phyloP scores from a whole-genome alignment of 2,888 invertebrate genomes.

The Conus canariensis region DNA sequence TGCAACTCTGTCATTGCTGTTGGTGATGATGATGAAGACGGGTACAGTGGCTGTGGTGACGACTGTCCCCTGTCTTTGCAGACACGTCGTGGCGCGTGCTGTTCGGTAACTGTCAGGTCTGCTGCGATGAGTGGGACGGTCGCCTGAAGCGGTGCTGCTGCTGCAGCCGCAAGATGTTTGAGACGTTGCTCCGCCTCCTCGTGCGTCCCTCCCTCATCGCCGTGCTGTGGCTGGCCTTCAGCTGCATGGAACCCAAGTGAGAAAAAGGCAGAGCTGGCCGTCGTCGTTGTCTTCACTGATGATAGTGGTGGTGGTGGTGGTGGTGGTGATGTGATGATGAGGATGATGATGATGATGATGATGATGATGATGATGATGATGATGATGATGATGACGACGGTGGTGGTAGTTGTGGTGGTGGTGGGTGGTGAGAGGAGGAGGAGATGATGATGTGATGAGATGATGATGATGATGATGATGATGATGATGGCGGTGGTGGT shows the following conservation, averaged over 20 bases:
- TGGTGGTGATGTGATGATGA: not conserved
- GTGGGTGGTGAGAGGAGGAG: no score
- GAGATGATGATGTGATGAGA: no score
- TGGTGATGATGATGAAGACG: no score
- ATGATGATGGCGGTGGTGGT: no score
- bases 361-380: no score
- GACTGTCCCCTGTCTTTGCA: not conserved
- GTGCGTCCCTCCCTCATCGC: conserved; percentile 17
- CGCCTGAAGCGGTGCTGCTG: not conserved
- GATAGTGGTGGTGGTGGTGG: not conserved
- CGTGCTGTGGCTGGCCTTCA: conserved; percentile 21
- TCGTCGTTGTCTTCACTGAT: not conserved
- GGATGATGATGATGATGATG: not conserved
- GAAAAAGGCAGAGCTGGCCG: not conserved
- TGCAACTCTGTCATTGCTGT: no score
- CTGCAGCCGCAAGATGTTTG: not conserved
- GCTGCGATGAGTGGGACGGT: not conserved
- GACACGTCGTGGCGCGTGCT: conserved; percentile 1
- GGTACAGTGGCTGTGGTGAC: no score
- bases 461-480: no score
- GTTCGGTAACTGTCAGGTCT: not conserved
- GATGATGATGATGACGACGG: no score
- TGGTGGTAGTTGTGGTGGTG: not conserved
- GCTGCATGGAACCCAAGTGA: conserved; percentile 23
- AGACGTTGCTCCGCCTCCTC: not conserved